Percentiles rank a stretch among this genome's conserved stretches.
Conservation (phyloP, 2,888 invertebrate species). For the Drosophila quinaria region DNA sequence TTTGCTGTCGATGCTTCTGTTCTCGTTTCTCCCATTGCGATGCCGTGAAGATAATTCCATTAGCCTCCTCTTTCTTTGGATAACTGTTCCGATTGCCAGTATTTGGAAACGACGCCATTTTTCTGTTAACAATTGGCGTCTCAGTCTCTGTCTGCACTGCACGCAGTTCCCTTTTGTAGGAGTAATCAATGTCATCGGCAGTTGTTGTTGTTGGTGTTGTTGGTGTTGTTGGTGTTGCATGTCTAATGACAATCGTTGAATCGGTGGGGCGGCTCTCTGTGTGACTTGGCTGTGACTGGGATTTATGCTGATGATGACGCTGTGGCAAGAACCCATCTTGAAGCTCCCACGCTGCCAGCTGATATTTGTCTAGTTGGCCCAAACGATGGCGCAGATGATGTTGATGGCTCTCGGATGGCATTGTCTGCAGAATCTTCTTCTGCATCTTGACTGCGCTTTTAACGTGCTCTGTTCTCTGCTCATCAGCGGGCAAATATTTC, state of each 20-base stretch:
- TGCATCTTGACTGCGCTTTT: constrained; percentile 54
- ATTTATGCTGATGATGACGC: constrained; percentile 72
- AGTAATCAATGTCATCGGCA: constrained; percentile 39
- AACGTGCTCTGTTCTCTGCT: constrained; percentile 50
- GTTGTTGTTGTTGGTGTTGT: too few relatives aligned
- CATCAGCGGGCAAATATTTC: constrained; percentile 40
- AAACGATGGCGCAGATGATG: constrained; percentile 46
- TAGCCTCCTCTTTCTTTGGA: background rate
- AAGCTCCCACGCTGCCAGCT: constrained; percentile 63
- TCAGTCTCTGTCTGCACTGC: constrained; percentile 3
- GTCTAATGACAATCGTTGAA: constrained; percentile 1
- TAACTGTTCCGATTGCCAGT: background rate
- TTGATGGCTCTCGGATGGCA: constrained; percentile 17
- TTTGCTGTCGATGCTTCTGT: constrained; percentile 7
- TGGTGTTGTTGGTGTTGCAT: background rate
- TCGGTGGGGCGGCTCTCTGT: background rate
- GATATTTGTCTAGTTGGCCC: constrained; percentile 52
- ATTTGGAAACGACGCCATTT: background rate
- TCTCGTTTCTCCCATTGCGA: constrained; percentile 26
- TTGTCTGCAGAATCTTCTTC: constrained; percentile 18
- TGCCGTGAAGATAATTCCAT: constrained; percentile 10
- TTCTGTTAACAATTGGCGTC: constrained; percentile 5
- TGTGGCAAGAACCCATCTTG: background rate
- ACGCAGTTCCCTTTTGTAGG: background rate
- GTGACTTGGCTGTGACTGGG: constrained; percentile 29